phyloP scores from a whole-genome alignment of 2,797 vertebrate genomes.

The Pterois miles region DNA sequence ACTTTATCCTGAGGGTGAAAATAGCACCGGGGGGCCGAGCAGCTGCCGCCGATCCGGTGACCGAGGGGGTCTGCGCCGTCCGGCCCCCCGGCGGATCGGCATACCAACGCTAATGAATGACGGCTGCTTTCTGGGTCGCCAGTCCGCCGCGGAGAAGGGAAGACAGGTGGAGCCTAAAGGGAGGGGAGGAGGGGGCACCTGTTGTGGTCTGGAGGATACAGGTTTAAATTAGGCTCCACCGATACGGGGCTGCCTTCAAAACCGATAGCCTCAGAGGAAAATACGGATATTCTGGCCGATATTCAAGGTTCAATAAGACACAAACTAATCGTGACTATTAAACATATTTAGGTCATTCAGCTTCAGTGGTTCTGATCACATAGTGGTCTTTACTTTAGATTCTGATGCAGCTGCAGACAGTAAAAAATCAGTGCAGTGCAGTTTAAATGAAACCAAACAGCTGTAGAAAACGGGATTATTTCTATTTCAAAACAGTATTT shows the following conservation, averaged over 20 bases:
- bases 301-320: too few relatives aligned
- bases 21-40: constrained; percentile 78
- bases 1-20: constrained; percentile 83
- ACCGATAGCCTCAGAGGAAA: neutral
- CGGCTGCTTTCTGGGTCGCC: constrained; percentile 85
- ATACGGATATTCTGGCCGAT: neutral
- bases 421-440: too few relatives aligned
- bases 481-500: neutral
- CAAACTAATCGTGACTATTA: too few relatives aligned
- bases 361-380: too few relatives aligned
- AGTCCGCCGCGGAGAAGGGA: constrained; percentile 73
- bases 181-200: constrained; percentile 64
- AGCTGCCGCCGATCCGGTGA: constrained; percentile 86
- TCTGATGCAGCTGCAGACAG: too few relatives aligned
- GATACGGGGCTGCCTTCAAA: constrained; percentile 16
- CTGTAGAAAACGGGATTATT: neutral
- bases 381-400: too few relatives aligned
- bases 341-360: too few relatives aligned
- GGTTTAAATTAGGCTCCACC: constrained; percentile 70
- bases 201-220: constrained; percentile 65
- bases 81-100: constrained; percentile 73
- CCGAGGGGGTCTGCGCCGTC: constrained; percentile 71
- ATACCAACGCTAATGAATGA: constrained; percentile 85
- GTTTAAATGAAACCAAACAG: neutral
- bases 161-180: constrained; percentile 82